Evolutionary conservation across 2,888 invertebrate genomes (phyloP).

Genomic region (Ophraella communa): DNA sequence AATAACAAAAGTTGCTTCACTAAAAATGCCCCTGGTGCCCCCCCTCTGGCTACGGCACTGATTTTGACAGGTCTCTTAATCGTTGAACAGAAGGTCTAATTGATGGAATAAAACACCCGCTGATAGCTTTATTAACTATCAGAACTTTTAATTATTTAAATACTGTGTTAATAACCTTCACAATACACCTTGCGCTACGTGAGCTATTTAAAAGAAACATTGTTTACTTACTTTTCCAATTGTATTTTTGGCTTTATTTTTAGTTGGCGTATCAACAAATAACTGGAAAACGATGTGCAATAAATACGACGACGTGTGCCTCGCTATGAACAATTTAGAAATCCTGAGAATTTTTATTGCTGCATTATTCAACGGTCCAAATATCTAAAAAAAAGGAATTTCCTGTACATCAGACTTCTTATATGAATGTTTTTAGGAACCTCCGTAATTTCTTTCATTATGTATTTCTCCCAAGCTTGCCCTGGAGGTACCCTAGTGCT

Average conservation of each 20-base stretch:
- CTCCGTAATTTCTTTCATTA: slow-evolving; percentile 48
- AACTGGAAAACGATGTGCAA: slow-evolving; percentile 50
- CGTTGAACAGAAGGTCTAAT: too few species aligned
- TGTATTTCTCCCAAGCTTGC: slow-evolving; percentile 44
- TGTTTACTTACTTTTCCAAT: slow-evolving; percentile 48
- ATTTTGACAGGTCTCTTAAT: too few species aligned
- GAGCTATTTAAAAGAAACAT: background rate
- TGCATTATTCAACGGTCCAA: slow-evolving; percentile 33
- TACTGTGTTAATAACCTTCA: too few species aligned
- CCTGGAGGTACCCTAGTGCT: slow-evolving; percentile 43
- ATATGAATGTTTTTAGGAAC: slow-evolving; percentile 35
- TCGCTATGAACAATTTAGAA: slow-evolving; percentile 50
- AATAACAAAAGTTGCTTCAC: too few species aligned
- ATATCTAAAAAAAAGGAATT: slow-evolving; percentile 49
- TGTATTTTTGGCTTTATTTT: slow-evolving; percentile 50
- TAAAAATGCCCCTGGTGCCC: too few species aligned
- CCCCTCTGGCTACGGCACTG: too few species aligned
- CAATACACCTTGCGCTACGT: too few species aligned
- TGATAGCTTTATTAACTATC: too few species aligned
- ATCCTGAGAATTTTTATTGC: slow-evolving; percentile 44
- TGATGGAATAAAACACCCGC: too few species aligned
- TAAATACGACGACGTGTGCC: slow-evolving; percentile 34
- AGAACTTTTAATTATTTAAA: too few species aligned
- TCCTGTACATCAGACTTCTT: too few species aligned
- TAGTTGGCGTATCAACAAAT: slow-evolving; percentile 43